phyloP scores from a whole-genome alignment of 2,797 vertebrate genomes.

The Amphiprion clarkii region DNA sequence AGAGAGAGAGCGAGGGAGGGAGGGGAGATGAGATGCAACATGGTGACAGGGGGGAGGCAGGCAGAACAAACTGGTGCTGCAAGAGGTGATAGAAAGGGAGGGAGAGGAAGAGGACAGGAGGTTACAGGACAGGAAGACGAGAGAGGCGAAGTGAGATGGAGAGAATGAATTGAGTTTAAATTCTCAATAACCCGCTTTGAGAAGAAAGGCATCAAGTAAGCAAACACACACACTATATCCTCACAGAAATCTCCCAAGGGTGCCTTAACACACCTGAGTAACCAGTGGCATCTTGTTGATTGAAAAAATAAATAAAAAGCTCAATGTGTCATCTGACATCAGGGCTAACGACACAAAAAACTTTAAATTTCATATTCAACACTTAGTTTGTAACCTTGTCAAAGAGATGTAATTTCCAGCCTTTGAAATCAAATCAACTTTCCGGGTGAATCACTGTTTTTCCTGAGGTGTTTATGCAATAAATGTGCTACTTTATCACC shows the following conservation, averaged over 20 bases:
- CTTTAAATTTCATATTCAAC: slow-evolving; percentile 27
- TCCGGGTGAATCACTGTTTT: slow-evolving; percentile 41
- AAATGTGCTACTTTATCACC: slow-evolving; percentile 65
- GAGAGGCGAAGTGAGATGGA: slow-evolving; percentile 28
- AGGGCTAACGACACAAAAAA: slow-evolving; percentile 18
- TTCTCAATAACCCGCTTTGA: slow-evolving; percentile 19
- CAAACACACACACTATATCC: slow-evolving; percentile 22
- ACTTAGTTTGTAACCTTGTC: slow-evolving; percentile 43
- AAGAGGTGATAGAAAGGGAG: slow-evolving; percentile 15
- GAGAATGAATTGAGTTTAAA: slow-evolving; percentile 33
- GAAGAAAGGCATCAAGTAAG: slow-evolving; percentile 30
- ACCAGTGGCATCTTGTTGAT: slow-evolving; percentile 12
- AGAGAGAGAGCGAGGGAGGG: slow-evolving; percentile 5
- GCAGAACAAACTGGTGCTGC: slow-evolving; percentile 18
- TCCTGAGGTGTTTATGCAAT: slow-evolving; percentile 67
- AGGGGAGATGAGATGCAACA: slow-evolving; percentile 36
- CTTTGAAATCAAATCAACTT: slow-evolving; percentile 63
- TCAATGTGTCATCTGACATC: too few species aligned
- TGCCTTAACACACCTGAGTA: slow-evolving; percentile 23
- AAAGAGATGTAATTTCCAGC: slow-evolving; percentile 38
- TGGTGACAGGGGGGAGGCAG: slow-evolving; percentile 13
- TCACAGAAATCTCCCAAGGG: slow-evolving; percentile 28
- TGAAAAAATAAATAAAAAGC: not conserved
- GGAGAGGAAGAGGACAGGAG: slow-evolving; percentile 17
- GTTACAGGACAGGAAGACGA: slow-evolving; percentile 43